phyloP scores from a whole-genome alignment of 2,888 invertebrate species.

The Trissolcus japonicus region DNA sequence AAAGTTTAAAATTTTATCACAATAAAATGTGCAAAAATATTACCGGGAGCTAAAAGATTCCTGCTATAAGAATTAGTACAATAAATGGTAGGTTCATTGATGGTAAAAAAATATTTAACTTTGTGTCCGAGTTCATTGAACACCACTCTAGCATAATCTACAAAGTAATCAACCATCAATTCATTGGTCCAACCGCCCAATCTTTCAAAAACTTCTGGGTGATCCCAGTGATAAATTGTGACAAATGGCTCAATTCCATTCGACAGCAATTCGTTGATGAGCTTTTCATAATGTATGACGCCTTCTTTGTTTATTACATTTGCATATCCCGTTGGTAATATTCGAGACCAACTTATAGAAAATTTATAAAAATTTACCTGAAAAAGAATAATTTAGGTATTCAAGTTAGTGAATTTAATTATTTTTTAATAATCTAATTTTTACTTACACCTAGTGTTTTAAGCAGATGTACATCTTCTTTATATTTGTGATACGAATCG shows the following conservation, averaged over 20 bases:
- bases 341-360: slow-evolving; percentile 83
- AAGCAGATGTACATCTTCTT: slow-evolving; percentile 72
- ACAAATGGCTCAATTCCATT: slow-evolving; percentile 80
- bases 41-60: slow-evolving; percentile 12
- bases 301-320: slow-evolving; percentile 79
- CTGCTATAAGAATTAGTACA: slow-evolving; percentile 63
- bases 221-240: slow-evolving; percentile 83
- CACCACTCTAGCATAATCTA: slow-evolving; percentile 79
- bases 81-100: slow-evolving; percentile 84
- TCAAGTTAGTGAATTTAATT: not conserved
- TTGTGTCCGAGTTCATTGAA: slow-evolving; percentile 80
- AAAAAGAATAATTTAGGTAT: not conserved
- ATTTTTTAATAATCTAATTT: not conserved
- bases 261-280: slow-evolving; percentile 79
- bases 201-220: slow-evolving; percentile 80
- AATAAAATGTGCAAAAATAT: not conserved
- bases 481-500: slow-evolving; percentile 83
- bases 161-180: slow-evolving; percentile 79
- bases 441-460: slow-evolving; percentile 57
- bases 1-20: not conserved
- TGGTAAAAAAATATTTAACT: slow-evolving; percentile 85
- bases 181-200: slow-evolving; percentile 83
- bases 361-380: slow-evolving; percentile 77
- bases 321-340: slow-evolving; percentile 80
- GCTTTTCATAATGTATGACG: slow-evolving; percentile 80